A percentile compares a stretch with the other conserved stretches of the same genome.
phyloP scores from a whole-genome alignment of 2,113 vertebrate species.

The Myanophis thanlyinensis region DNA sequence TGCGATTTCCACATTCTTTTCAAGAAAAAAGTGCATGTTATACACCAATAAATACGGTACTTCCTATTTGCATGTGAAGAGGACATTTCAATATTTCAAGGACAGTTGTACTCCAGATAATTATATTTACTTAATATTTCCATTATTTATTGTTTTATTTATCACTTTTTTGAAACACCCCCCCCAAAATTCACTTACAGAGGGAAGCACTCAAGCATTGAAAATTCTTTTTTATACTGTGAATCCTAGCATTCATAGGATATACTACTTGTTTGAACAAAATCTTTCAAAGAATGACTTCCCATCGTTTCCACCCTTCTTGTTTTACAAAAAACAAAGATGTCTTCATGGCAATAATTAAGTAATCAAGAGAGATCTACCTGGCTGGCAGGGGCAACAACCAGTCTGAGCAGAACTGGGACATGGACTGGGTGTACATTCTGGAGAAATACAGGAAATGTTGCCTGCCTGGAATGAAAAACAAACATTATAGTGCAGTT shows the following conservation, averaged over 20 bases:
- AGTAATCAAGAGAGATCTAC: conserved; percentile 43
- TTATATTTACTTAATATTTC: neutral
- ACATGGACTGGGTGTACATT: conserved; percentile 70
- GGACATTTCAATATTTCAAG: neutral
- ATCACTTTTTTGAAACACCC: too few relatives aligned
- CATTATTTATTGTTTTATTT: neutral
- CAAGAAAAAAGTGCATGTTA: too few relatives aligned
- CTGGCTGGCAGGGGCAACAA: conserved; percentile 73
- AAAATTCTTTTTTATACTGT: neutral
- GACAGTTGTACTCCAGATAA: neutral
- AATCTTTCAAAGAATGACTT: neutral
- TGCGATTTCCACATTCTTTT: too few relatives aligned
- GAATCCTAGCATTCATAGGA: neutral
- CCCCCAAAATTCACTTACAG: too few relatives aligned
- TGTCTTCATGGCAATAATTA: neutral
- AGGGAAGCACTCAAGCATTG: neutral
- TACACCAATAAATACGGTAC: too few relatives aligned
- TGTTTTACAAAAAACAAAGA: neutral
- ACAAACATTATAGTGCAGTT: neutral
- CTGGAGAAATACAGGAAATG: conserved; percentile 72
- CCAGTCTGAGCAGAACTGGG: conserved; percentile 23
- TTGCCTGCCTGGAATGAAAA: conserved; percentile 68
- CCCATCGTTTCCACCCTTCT: fast-evolving
- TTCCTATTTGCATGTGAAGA: neutral
- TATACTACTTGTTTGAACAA: neutral